Percentiles rank a stretch among this genome's conserved stretches.
phyloP scores from a whole-genome alignment of 2,888 invertebrate genomes.

The Drosophila leonis region DNA sequence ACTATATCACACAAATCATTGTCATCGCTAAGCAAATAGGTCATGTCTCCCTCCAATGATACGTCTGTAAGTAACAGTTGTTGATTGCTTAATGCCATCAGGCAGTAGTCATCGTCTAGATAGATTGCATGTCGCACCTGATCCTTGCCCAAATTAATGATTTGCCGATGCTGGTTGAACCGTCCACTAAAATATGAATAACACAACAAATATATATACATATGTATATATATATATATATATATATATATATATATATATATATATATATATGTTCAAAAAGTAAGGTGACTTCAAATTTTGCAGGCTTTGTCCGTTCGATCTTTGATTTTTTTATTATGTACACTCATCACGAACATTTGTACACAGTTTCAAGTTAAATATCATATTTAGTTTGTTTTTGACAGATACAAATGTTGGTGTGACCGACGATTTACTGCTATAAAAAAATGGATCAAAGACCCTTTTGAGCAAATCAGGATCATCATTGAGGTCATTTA shows the following conservation, averaged over 20 bases:
- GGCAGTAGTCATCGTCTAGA: conserved; percentile 79
- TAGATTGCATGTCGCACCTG: conserved; percentile 75
- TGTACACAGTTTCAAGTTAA: too few relatives aligned
- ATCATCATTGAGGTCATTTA: too few relatives aligned
- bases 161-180: conserved; percentile 84
- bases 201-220: not conserved
- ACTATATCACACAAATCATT: conserved; percentile 59
- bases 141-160: conserved; percentile 76
- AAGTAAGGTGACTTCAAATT: too few relatives aligned
- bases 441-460: too few relatives aligned
- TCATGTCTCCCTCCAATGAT: conserved; percentile 78
- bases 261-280: not conserved
- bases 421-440: too few relatives aligned
- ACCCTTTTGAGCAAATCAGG: too few relatives aligned
- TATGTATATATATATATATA: not conserved
- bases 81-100: conserved; percentile 78
- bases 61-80: conserved; percentile 81
- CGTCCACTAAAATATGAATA: conserved; percentile 72
- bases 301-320: too few relatives aligned
- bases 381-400: too few relatives aligned
- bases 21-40: conserved; percentile 69
- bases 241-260: not conserved
- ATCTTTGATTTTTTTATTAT: too few relatives aligned
- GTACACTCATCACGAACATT: too few relatives aligned
- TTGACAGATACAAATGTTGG: too few relatives aligned